These are phyloP conservation scores for Rana temporaria DNA, from an alignment of 2,113 vertebrate species.

Conservation along the genomic window DNA sequence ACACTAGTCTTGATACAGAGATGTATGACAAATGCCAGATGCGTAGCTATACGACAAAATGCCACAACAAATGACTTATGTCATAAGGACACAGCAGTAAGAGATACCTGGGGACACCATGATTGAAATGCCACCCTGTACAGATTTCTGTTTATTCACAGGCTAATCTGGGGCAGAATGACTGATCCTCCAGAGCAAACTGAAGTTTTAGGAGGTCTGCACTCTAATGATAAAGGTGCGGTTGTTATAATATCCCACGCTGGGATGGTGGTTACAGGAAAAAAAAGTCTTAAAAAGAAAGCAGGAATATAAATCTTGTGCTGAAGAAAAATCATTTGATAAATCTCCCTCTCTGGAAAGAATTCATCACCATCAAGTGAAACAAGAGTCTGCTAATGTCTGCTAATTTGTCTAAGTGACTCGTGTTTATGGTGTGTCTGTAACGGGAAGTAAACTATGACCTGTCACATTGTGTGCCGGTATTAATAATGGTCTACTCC, in stretches of 20 bases:
- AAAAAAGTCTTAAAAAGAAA: not conserved
- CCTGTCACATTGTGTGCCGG: constrained; percentile 3
- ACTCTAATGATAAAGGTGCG: no score
- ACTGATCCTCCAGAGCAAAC: no score
- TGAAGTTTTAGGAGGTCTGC: no score
- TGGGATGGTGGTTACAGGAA: not conserved
- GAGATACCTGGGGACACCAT: no score
- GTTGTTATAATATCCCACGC: not conserved
- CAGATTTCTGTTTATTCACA: no score
- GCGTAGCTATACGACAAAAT: no score
- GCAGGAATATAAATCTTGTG: constrained; percentile 11
- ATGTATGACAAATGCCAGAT: no score
- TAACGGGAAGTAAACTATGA: constrained; percentile 26
- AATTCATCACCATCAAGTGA: constrained; percentile 42
- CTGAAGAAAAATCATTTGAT: not conserved
- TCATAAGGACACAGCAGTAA: no score
- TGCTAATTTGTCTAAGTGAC: constrained; percentile 43
- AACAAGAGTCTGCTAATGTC: constrained; percentile 28
- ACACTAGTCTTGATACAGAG: no score
- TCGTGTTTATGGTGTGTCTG: constrained; percentile 28
- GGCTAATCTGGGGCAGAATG: no score
- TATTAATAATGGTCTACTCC: constrained; percentile 37
- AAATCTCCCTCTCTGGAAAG: constrained; percentile 4
- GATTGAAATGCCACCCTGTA: no score
- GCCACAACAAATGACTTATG: no score